A percentile compares a stretch with the other conserved stretches of the same genome.
Evolutionary conservation across 2,113 vertebrate genomes (phyloP).

Genomic region (Rhynchopsitta pachyrhyncha): DNA sequence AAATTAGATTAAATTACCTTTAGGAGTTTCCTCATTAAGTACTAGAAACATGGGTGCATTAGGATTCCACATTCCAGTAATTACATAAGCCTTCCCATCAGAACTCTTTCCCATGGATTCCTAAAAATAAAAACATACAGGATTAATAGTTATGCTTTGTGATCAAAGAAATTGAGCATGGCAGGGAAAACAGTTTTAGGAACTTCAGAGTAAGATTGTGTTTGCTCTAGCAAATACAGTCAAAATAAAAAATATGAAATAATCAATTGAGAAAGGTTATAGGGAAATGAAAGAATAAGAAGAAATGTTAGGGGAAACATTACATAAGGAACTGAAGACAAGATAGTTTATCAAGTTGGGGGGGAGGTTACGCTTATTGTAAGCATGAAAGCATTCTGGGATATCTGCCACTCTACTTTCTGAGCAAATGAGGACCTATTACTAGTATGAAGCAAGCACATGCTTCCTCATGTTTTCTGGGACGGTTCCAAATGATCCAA

Average conservation of each 20-base stretch:
- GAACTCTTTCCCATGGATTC: slow-evolving; percentile 95
- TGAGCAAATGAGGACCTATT: background rate
- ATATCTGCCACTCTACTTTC: background rate
- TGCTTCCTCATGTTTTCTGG: background rate
- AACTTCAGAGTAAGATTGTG: background rate
- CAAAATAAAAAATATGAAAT: background rate
- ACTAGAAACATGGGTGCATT: slow-evolving; percentile 86
- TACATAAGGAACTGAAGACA: background rate
- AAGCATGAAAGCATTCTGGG: background rate
- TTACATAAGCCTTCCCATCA: slow-evolving; percentile 93
- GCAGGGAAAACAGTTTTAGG: background rate
- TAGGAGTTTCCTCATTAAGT: slow-evolving; percentile 96
- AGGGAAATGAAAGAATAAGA: background rate
- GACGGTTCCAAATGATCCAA: background rate
- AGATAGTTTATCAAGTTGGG: background rate
- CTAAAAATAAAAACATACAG: slow-evolving; percentile 70
- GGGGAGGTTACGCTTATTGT: background rate
- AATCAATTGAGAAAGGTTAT: background rate
- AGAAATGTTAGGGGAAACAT: background rate
- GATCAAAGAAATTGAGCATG: background rate
- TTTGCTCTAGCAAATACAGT: background rate
- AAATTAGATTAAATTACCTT: slow-evolving; percentile 78
- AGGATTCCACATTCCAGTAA: slow-evolving; percentile 95
- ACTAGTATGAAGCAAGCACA: background rate
- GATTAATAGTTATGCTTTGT: background rate